These are phyloP conservation scores for Zygaena filipendulae DNA, from an alignment of 2,888 invertebrate species.

Conservation along the genomic window DNA sequence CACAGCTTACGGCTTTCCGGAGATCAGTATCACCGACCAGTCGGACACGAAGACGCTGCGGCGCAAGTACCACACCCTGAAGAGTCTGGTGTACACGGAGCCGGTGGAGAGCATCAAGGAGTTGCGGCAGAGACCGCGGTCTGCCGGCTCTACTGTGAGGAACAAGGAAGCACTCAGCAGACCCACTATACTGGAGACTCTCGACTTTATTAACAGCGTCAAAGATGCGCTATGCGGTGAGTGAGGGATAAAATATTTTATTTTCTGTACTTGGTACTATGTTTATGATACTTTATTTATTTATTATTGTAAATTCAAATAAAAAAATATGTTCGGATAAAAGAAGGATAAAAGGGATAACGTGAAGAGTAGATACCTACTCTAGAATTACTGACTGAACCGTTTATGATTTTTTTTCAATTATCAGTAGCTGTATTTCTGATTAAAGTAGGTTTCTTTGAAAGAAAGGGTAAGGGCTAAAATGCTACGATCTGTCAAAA, in stretches of 20 bases:
- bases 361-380: no score
- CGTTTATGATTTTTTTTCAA: no score
- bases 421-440: no score
- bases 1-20: constrained; percentile 49
- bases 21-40: constrained; percentile 48
- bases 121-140: constrained; percentile 44
- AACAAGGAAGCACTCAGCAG: constrained; percentile 45
- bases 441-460: no score
- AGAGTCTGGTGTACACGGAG: constrained; percentile 52
- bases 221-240: constrained; percentile 51
- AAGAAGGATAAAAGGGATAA: no score
- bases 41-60: constrained; percentile 38
- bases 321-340: no score
- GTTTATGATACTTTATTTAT: background rate
- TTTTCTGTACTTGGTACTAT: background rate
- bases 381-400: no score
- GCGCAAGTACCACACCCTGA: constrained; percentile 33
- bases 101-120: constrained; percentile 50
- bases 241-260: constrained; percentile 13
- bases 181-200: constrained; percentile 52
- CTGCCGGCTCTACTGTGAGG: constrained; percentile 54
- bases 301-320: no score
- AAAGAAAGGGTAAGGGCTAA: no score
- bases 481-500: no score
- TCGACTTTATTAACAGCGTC: constrained; percentile 57